Percentiles rank a stretch among this genome's conserved stretches.
Conservation (phyloP, 37 sponge, comb jelly and placozoan genomes). For the Bolinopsis microptera region DNA sequence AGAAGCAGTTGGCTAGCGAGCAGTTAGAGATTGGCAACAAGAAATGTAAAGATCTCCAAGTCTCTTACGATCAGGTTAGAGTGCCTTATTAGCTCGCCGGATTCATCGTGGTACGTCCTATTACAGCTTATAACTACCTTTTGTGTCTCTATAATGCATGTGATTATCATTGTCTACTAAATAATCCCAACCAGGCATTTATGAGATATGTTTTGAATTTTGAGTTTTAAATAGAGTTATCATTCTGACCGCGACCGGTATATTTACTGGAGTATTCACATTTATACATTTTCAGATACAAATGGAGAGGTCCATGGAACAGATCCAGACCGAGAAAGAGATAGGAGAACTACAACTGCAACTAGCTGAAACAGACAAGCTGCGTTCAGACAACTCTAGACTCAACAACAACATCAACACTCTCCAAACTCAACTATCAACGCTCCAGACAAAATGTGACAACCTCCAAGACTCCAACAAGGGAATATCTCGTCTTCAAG, state of each 20-base stretch:
- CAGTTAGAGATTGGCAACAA: not conserved
- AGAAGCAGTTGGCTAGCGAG: not conserved
- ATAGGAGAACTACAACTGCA: constrained; percentile 14
- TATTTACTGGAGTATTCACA: too few relatives aligned
- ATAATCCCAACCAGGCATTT: too few relatives aligned
- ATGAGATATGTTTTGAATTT: too few relatives aligned
- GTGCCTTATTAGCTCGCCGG: not conserved
- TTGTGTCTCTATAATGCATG: too few relatives aligned
- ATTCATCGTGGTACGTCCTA: too few relatives aligned
- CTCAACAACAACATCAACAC: not conserved
- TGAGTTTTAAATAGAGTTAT: too few relatives aligned
- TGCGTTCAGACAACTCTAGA: not conserved
- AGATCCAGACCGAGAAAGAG: not conserved
- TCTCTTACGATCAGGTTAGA: constrained; percentile 2
- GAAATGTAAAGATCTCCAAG: constrained; percentile 13
- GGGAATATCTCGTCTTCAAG: not conserved
- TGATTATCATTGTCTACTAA: too few relatives aligned
- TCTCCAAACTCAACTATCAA: not conserved
- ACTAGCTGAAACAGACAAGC: constrained; percentile 14
- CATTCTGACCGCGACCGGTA: too few relatives aligned
- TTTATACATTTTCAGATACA: not conserved
- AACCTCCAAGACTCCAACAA: not conserved
- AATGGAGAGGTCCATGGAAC: constrained; percentile 43
- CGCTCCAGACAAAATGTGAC: not conserved
- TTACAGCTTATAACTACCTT: too few relatives aligned